These are phyloP conservation scores for Epizoanthus stellaris DNA, from an alignment of 92 coral and sea anemone genomes.

Conservation along the genomic window DNA sequence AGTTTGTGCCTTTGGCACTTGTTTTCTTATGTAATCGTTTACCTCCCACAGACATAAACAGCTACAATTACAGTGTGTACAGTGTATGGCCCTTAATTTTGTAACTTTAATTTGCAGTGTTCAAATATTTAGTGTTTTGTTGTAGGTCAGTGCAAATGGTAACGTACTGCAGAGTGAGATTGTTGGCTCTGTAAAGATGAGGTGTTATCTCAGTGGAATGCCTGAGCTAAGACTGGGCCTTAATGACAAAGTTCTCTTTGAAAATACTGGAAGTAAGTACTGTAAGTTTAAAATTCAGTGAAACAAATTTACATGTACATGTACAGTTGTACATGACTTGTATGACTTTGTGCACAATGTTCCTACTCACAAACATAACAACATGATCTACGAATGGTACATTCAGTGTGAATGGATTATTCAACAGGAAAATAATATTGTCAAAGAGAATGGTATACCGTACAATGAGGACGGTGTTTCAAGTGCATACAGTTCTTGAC, in stretches of 20 bases:
- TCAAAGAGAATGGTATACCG: too few species aligned
- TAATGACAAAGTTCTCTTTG: constrained; percentile 96
- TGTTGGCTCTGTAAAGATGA: constrained; percentile 94
- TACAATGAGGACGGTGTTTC: too few species aligned
- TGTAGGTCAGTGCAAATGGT: constrained; percentile 93
- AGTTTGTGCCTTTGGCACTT: too few species aligned
- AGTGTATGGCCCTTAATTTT: background rate
- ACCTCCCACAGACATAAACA: background rate
- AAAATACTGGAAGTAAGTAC: constrained; percentile 95
- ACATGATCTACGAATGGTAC: too few species aligned
- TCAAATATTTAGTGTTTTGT: constrained; percentile 3
- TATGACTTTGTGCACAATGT: too few species aligned
- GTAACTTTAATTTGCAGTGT: background rate
- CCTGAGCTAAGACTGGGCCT: constrained; percentile 97
- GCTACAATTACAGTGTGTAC: background rate
- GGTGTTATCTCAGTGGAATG: constrained; percentile 97
- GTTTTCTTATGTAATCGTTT: too few species aligned
- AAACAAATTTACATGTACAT: too few species aligned
- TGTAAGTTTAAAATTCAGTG: background rate
- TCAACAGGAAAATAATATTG: too few species aligned
- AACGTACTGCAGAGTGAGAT: constrained; percentile 98
- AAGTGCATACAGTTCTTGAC: too few species aligned
- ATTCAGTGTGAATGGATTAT: too few species aligned
- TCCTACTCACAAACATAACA: too few species aligned
- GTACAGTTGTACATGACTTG: too few species aligned